Conservation (phyloP, 1,140 invertebrate genomes). For the Trichogramma pretiosum region DNA sequence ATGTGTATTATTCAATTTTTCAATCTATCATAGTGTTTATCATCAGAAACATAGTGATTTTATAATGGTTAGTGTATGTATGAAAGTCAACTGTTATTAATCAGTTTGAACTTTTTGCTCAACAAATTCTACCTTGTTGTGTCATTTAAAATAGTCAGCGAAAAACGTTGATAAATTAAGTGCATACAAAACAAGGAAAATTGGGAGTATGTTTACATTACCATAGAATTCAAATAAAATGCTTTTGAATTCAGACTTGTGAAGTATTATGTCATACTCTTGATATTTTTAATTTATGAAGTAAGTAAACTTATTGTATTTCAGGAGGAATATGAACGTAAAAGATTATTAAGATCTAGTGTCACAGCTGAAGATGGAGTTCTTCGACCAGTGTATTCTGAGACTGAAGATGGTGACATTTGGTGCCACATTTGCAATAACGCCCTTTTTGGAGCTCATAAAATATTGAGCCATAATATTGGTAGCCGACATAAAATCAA, state of each 20-base stretch:
- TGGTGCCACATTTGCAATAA: slow-evolving; percentile 46
- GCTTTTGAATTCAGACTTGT: not conserved
- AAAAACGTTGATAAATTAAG: too few relatives aligned
- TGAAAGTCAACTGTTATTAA: too few relatives aligned
- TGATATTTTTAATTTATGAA: slow-evolving; percentile 6
- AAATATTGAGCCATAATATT: slow-evolving; percentile 38
- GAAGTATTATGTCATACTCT: not conserved
- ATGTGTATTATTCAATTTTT: too few relatives aligned
- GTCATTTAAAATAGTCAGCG: too few relatives aligned
- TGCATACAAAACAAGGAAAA: too few relatives aligned
- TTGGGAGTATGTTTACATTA: too few relatives aligned
- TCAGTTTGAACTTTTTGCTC: too few relatives aligned
- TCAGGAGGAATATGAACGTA: slow-evolving; percentile 43
- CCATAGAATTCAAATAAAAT: not conserved
- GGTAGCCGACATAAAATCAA: slow-evolving; percentile 43
- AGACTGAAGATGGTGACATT: slow-evolving; percentile 42
- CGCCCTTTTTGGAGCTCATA: slow-evolving; percentile 41
- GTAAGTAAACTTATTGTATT: slow-evolving; percentile 22
- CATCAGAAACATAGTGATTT: too few relatives aligned
- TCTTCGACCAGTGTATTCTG: slow-evolving; percentile 40
- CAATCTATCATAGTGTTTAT: too few relatives aligned
- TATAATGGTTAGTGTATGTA: too few relatives aligned
- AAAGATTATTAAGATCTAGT: slow-evolving; percentile 42
- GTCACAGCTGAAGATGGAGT: slow-evolving; percentile 43
- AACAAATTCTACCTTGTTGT: too few relatives aligned